Conservation (phyloP, 2,888 invertebrate genomes). For the Philhelius pedissequus region DNA sequence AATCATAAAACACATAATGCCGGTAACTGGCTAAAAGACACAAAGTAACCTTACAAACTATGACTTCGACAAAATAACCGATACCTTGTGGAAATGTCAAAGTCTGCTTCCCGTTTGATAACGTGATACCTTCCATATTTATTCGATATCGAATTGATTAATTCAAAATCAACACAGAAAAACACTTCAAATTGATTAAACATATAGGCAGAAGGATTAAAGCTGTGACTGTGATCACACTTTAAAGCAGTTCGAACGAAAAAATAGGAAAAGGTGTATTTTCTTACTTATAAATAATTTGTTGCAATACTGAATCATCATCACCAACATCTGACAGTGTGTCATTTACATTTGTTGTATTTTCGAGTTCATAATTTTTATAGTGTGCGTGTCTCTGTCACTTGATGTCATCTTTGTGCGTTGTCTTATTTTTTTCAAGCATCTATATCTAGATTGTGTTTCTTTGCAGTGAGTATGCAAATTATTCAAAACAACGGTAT, state of each 20-base stretch:
- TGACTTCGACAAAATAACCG: not conserved
- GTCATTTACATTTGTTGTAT: not conserved
- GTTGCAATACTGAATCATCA: not conserved
- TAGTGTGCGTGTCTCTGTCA: not conserved
- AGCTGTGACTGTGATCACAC: not conserved
- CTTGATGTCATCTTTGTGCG: not conserved
- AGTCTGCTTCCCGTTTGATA: not conserved
- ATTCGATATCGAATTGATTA: not conserved
- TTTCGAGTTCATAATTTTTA: not conserved
- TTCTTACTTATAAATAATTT: not conserved
- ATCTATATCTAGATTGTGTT: not conserved
- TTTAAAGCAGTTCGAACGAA: not conserved
- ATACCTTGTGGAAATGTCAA: not conserved
- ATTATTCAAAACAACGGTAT: conserved; percentile 33
- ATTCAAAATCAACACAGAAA: not conserved
- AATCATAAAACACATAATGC: not conserved
- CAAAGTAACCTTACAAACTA: not conserved
- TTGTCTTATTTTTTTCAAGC: not conserved
- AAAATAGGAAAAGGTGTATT: not conserved
- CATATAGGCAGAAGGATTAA: not conserved
- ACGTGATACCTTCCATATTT: not conserved
- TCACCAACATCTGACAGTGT: not conserved
- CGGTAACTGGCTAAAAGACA: not conserved
- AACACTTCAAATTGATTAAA: not conserved
- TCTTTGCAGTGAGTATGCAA: not conserved